Evolutionary conservation across 1,140 invertebrate genomes (phyloP).

Genomic region (Hirudo medicinalis): DNA sequence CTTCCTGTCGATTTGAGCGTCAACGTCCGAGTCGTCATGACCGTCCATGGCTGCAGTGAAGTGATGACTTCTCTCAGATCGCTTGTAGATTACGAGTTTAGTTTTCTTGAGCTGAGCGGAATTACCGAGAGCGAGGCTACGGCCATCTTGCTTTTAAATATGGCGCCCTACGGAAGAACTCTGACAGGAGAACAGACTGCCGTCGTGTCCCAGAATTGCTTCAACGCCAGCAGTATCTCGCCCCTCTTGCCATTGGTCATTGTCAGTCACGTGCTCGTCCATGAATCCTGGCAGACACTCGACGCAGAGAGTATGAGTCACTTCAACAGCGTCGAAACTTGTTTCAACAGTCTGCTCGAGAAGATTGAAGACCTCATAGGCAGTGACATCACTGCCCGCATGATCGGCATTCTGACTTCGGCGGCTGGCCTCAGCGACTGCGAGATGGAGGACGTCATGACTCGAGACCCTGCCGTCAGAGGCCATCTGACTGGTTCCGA

Average conservation of each 20-base stretch:
- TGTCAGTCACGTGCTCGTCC: neutral
- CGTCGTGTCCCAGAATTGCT: neutral
- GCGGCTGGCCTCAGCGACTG: neutral
- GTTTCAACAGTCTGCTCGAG: neutral
- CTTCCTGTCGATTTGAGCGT: neutral
- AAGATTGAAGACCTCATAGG: neutral
- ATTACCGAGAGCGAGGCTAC: neutral
- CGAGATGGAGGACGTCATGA: neutral
- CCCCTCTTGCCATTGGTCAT: neutral
- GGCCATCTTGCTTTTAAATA: slow-evolving; percentile 7
- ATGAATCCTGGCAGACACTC: neutral
- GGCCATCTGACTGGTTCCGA: neutral
- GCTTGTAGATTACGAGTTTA: neutral
- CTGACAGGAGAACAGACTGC: neutral
- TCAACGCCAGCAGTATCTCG: neutral
- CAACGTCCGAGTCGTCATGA: neutral
- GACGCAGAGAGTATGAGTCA: neutral
- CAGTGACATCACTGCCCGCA: neutral
- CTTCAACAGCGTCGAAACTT: neutral
- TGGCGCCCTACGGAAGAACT: neutral
- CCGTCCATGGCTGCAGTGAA: neutral
- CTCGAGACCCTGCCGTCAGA: neutral
- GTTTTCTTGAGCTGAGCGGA: neutral
- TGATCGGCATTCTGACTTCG: neutral
- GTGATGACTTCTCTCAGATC: neutral